A percentile compares a stretch with the other conserved stretches of the same genome.
Evolutionary conservation across 1,140 invertebrate species (phyloP).

Genomic region (Anastrepha ludens): DNA sequence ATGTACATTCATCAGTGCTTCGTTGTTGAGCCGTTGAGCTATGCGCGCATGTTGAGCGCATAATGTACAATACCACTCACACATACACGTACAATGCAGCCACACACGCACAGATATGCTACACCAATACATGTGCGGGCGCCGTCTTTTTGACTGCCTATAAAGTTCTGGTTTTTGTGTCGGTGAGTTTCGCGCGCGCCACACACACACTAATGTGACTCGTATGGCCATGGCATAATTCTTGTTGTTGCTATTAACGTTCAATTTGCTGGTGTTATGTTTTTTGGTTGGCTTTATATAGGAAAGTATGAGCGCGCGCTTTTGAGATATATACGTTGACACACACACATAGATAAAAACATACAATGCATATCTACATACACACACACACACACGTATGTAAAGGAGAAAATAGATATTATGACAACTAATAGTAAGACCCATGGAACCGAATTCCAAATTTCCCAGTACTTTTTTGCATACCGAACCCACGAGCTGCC

Average conservation of each 20-base stretch:
- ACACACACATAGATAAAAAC: background rate
- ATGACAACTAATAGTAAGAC: no score
- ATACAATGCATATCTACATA: background rate
- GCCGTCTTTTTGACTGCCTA: conserved; percentile 15
- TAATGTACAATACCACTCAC: background rate
- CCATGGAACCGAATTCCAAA: no score
- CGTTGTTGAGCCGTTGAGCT: conserved; percentile 40
- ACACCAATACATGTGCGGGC: conserved; percentile 39
- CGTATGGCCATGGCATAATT: background rate
- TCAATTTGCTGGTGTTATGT: conserved; percentile 14
- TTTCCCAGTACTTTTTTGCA: no score
- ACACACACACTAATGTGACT: background rate
- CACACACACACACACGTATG: no score
- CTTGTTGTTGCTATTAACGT: conserved; percentile 45
- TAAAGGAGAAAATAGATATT: no score
- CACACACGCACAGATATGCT: background rate
- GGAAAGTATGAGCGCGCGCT: background rate
- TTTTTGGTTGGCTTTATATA: background rate
- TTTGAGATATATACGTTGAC: background rate
- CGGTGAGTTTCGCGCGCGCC: conserved; percentile 40
- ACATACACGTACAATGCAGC: background rate
- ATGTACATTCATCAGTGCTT: background rate
- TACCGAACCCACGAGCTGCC: no score
- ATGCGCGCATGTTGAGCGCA: conserved; percentile 39
- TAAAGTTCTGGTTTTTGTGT: conserved; percentile 47